Evolutionary conservation across 1,140 invertebrate species (phyloP).

Genomic region (Ylistrum balloti): DNA sequence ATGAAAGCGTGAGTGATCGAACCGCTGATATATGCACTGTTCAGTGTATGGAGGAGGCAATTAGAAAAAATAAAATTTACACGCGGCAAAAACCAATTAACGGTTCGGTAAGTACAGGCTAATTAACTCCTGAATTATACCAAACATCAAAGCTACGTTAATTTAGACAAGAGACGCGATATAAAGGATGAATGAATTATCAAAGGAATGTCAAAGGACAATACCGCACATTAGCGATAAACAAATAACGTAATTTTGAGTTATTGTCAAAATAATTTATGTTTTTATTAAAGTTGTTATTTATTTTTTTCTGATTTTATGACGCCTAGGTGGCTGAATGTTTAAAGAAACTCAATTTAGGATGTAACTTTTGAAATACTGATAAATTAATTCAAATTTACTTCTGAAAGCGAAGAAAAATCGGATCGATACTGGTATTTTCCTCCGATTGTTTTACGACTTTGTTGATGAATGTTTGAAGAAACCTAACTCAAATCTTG

Average conservation of each 20-base stretch:
- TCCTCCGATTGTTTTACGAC: background rate
- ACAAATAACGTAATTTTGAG: background rate
- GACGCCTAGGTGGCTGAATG: background rate
- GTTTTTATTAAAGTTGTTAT: background rate
- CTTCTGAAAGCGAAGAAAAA: background rate
- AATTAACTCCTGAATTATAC: background rate
- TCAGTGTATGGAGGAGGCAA: background rate
- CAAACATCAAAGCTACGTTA: background rate
- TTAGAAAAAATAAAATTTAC: conserved; percentile 29
- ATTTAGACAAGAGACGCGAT: background rate
- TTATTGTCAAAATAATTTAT: conserved; percentile 2
- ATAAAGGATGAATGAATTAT: background rate
- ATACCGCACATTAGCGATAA: background rate
- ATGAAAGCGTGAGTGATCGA: background rate
- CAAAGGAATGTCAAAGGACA: background rate
- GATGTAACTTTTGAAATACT: conserved; percentile 9
- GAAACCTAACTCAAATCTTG: conserved; percentile 8
- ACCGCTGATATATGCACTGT: background rate
- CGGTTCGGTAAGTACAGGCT: background rate
- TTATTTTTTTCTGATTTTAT: too few relatives aligned
- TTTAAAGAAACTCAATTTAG: conserved; percentile 2
- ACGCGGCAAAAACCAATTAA: conserved; percentile 12
- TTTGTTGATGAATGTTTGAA: background rate
- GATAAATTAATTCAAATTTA: background rate
- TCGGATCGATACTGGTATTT: background rate